Evolutionary conservation across 1,140 invertebrate species (phyloP).

Genomic region (Pomacea maculata): DNA sequence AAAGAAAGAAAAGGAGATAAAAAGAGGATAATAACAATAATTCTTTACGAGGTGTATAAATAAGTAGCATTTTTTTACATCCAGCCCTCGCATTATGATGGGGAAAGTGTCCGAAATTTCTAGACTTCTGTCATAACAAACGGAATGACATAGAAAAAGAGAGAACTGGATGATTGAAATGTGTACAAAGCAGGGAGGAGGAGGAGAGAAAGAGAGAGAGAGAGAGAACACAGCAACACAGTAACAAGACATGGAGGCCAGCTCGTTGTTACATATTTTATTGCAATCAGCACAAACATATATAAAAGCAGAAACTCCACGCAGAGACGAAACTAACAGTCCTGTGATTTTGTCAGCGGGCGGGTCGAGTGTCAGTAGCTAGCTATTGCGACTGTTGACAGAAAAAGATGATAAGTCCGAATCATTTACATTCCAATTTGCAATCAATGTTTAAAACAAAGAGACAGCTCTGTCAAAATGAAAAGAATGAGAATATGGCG

Average conservation of each 20-base stretch:
- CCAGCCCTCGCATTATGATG: too few species aligned
- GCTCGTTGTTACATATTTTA: neutral
- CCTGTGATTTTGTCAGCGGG: neutral
- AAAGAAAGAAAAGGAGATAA: neutral
- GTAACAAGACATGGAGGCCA: neutral
- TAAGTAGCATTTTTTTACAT: too few species aligned
- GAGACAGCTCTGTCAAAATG: neutral
- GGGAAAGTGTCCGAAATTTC: too few species aligned
- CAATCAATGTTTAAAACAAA: neutral
- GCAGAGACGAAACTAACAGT: neutral
- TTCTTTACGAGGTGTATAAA: too few species aligned
- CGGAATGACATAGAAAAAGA: neutral
- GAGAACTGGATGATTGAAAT: neutral
- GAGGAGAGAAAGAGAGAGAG: neutral
- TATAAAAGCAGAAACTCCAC: neutral
- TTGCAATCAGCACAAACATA: constrained; percentile 4
- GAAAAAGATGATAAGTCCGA: neutral
- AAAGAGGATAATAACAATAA: neutral
- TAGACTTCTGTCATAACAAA: neutral
- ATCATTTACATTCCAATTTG: neutral
- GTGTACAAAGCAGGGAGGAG: neutral
- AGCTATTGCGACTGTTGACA: neutral
- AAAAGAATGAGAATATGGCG: neutral
- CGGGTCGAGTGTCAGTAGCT: neutral
- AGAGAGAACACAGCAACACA: neutral